Percentiles rank a stretch among this genome's conserved stretches.
Conservation (phyloP, 2,797 vertebrate species). For the Lophotriccus pileatus region DNA sequence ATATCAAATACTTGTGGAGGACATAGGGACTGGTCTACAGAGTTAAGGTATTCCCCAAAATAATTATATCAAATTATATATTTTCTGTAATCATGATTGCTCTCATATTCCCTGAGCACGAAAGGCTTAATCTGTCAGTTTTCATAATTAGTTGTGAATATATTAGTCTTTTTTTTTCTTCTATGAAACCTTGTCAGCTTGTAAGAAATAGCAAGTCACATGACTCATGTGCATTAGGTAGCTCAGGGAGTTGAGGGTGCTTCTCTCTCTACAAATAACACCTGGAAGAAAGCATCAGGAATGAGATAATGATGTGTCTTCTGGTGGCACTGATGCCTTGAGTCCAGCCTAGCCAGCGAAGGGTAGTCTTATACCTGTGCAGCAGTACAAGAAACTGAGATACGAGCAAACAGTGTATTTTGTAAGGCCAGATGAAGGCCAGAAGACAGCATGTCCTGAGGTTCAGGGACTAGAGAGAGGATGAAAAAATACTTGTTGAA, state of each 20-base stretch:
- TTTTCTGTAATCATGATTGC: neutral
- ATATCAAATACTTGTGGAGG: neutral
- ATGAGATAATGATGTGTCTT: neutral
- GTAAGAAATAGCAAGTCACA: neutral
- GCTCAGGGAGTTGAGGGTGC: neutral
- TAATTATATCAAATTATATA: neutral
- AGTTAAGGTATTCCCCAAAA: neutral
- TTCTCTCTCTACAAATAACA: neutral
- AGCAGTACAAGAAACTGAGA: neutral
- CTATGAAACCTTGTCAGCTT: neutral
- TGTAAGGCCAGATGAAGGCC: neutral
- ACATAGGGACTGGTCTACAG: neutral
- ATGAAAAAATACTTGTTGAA: neutral
- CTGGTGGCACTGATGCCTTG: neutral
- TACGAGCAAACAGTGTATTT: neutral
- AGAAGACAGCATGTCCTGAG: neutral
- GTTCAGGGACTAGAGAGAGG: neutral
- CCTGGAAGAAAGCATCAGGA: neutral
- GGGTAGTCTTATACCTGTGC: neutral
- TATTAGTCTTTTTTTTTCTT: neutral
- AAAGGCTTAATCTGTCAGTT: neutral
- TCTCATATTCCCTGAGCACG: neutral
- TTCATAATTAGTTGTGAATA: neutral
- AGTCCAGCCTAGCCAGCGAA: neutral
- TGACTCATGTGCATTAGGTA: neutral